These are phyloP conservation scores for Melanostoma mellinum DNA, from an alignment of 2,888 invertebrate species.

Conservation along the genomic window DNA sequence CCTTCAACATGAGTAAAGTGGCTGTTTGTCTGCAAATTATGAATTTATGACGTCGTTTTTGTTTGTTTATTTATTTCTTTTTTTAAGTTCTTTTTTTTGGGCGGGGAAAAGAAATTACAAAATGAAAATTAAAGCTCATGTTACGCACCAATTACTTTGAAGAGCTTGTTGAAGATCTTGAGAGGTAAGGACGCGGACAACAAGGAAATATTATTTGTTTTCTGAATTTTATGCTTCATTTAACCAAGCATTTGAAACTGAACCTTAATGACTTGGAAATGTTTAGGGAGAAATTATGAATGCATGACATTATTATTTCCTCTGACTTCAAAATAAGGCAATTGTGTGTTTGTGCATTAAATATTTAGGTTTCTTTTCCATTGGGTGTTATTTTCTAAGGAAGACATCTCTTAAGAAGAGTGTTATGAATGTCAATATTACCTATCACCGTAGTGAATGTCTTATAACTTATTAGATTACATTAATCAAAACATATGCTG, in stretches of 20 bases:
- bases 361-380: too few species aligned
- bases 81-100: neutral
- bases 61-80: neutral
- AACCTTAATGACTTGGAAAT: slow-evolving; percentile 64
- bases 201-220: slow-evolving; percentile 5
- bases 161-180: slow-evolving; percentile 15
- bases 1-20: slow-evolving; percentile 25
- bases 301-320: slow-evolving; percentile 1
- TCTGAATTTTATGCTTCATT: slow-evolving; percentile 20
- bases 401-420: too few species aligned
- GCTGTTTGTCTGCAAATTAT: slow-evolving; percentile 49
- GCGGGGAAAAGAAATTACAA: slow-evolving; percentile 23
- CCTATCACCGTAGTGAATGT: too few species aligned
- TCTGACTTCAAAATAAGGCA: slow-evolving; percentile 13
- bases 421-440: too few species aligned
- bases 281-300: slow-evolving; percentile 27
- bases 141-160: slow-evolving; percentile 63
- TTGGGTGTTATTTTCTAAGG: too few species aligned
- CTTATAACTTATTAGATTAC: too few species aligned
- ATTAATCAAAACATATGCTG: too few species aligned
- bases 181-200: neutral
- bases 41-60: slow-evolving; percentile 64
- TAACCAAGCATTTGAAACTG: slow-evolving; percentile 43
- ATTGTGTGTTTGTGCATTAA: neutral
- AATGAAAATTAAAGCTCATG: slow-evolving; percentile 61